phyloP scores from a whole-genome alignment of 2,113 vertebrate genomes.

The Arizona elegans region DNA sequence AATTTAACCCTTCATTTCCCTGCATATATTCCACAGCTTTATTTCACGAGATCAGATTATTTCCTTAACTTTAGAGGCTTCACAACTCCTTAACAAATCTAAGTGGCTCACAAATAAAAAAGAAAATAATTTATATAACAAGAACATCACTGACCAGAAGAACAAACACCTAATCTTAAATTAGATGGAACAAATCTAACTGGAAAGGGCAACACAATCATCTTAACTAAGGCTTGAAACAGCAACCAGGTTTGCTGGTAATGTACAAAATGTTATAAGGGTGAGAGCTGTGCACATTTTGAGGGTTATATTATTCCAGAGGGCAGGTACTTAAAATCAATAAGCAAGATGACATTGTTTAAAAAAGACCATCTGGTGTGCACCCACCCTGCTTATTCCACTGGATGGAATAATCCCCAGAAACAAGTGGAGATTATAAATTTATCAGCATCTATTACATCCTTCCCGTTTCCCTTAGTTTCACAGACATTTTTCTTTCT shows the following conservation, averaged over 20 bases:
- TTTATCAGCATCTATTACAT: background rate
- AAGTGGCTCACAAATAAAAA: background rate
- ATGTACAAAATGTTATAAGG: background rate
- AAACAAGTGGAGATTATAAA: background rate
- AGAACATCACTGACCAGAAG: background rate
- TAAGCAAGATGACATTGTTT: background rate
- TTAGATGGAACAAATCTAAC: background rate
- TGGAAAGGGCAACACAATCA: background rate
- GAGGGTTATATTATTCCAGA: background rate
- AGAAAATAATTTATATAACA: background rate
- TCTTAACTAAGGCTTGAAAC: background rate
- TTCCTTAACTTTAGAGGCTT: background rate
- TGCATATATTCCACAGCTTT: background rate
- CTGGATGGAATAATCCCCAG: background rate
- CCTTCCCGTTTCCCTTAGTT: background rate
- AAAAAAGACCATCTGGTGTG: background rate
- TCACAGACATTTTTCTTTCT: background rate
- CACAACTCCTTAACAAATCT: background rate
- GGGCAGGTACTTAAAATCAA: background rate
- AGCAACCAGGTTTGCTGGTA: background rate
- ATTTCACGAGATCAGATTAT: background rate
- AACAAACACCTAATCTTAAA: background rate
- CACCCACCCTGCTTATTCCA: background rate
- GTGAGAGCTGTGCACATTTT: background rate
- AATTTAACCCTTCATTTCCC: background rate